Evolutionary conservation across 2,888 invertebrate species (phyloP).

Genomic region (Terebella lapidaria): DNA sequence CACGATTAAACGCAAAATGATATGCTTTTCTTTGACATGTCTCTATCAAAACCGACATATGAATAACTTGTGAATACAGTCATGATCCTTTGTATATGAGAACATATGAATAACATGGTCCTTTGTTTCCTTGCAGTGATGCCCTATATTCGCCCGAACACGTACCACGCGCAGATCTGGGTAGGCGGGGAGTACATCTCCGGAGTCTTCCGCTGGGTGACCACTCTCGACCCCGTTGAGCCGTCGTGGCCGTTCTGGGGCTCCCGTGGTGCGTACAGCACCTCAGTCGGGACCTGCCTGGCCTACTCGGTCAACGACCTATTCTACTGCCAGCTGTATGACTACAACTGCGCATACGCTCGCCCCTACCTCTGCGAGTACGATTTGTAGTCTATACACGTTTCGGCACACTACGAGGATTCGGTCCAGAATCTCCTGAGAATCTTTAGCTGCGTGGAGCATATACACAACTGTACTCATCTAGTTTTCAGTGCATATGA

Average conservation of each 20-base stretch:
- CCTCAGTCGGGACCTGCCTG: background rate
- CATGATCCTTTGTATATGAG: too few species aligned
- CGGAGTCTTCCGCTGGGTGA: background rate
- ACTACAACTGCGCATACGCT: background rate
- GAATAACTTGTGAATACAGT: too few species aligned
- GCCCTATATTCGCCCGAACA: background rate
- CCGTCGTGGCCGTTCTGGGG: background rate
- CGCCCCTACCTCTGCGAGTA: background rate
- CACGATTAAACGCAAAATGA: too few species aligned
- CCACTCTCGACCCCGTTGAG: background rate
- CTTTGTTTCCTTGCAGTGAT: background rate
- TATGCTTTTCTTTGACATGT: too few species aligned
- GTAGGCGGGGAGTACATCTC: background rate
- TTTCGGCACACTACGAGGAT: too few species aligned
- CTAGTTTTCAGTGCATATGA: too few species aligned
- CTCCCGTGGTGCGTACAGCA: background rate
- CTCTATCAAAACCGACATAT: too few species aligned
- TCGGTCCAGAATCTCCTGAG: too few species aligned
- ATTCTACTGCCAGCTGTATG: background rate
- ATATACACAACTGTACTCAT: too few species aligned
- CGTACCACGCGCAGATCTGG: background rate
- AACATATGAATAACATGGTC: too few species aligned
- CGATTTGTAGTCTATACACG: too few species aligned
- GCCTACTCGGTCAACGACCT: background rate
- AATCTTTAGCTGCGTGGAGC: too few species aligned